Evolutionary conservation across 2,797 vertebrate species (phyloP).

Genomic region (Enteromius unitaeniatus): DNA sequence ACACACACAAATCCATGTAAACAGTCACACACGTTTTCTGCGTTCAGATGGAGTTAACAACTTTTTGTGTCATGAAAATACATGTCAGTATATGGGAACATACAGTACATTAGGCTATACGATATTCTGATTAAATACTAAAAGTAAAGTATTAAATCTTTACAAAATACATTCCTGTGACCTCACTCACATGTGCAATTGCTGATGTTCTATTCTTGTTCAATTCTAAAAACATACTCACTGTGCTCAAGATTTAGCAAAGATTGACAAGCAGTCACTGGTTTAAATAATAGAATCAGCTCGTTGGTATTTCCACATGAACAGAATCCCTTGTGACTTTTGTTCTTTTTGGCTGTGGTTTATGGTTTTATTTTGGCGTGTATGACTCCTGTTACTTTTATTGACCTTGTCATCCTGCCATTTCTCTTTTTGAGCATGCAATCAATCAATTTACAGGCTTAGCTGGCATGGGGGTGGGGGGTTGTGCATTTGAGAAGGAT

Average conservation of each 20-base stretch:
- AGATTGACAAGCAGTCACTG: slow-evolving; percentile 1
- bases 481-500: not conserved
- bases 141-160: not conserved
- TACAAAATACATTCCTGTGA: not conserved
- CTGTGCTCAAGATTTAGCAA: not conserved
- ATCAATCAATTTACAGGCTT: slow-evolving; percentile 47
- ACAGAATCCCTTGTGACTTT: slow-evolving; percentile 46
- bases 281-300: slow-evolving; percentile 49
- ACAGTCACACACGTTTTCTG: slow-evolving; percentile 24
- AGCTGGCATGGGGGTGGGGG: slow-evolving; percentile 7
- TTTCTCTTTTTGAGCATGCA: slow-evolving; percentile 45
- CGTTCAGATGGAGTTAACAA: not conserved
- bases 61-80: not conserved
- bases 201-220: slow-evolving; percentile 19
- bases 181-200: slow-evolving; percentile 27
- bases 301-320: slow-evolving; percentile 54
- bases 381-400: slow-evolving; percentile 38
- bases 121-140: not conserved
- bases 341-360: slow-evolving; percentile 54
- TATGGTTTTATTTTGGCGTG: slow-evolving; percentile 51
- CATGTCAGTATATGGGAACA: not conserved
- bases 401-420: slow-evolving; percentile 47
- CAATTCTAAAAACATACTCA: not conserved
- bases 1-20: slow-evolving; percentile 24
- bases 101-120: not conserved